A percentile compares a stretch with the other conserved stretches of the same genome.
Conservation (phyloP, 2,797 vertebrate genomes). For the Pipistrellus nathusii region DNA sequence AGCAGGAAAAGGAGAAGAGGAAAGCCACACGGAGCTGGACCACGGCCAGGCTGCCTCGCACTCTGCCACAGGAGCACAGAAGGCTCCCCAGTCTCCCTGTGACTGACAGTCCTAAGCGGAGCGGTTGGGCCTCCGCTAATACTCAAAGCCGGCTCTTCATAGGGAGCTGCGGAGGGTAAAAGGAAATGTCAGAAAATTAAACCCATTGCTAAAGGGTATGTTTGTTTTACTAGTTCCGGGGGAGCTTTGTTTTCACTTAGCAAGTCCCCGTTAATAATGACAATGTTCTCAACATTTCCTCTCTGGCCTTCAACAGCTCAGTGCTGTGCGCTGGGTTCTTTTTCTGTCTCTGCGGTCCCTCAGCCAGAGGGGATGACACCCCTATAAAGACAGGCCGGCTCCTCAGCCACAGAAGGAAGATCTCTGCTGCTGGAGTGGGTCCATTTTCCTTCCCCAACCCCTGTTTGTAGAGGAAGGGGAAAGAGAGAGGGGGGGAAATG, state of each 20-base stretch:
- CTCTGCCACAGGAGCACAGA: background rate
- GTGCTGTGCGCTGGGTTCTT: background rate
- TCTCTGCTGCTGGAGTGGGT: rapidly evolving
- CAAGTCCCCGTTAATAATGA: background rate
- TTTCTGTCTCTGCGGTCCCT: background rate
- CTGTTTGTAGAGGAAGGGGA: background rate
- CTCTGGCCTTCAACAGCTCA: background rate
- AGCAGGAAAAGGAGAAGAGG: background rate
- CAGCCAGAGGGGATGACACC: background rate
- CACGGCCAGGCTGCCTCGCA: too few relatives aligned
- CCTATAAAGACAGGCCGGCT: background rate
- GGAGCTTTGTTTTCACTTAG: conserved; percentile 29
- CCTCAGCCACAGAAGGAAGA: background rate
- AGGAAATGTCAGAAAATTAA: conserved; percentile 52
- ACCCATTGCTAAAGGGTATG: background rate
- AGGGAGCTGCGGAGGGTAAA: background rate
- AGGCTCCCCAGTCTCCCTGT: background rate
- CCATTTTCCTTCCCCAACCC: background rate
- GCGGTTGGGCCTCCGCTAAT: rapidly evolving
- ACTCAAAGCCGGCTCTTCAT: background rate
- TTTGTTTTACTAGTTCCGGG: conserved; percentile 44
- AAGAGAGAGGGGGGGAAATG: background rate
- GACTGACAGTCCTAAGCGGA: background rate
- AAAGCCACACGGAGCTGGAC: background rate
- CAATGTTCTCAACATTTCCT: background rate